Evolutionary conservation across 1,140 invertebrate species (phyloP).

Genomic region (Lasaia peninsularis): DNA sequence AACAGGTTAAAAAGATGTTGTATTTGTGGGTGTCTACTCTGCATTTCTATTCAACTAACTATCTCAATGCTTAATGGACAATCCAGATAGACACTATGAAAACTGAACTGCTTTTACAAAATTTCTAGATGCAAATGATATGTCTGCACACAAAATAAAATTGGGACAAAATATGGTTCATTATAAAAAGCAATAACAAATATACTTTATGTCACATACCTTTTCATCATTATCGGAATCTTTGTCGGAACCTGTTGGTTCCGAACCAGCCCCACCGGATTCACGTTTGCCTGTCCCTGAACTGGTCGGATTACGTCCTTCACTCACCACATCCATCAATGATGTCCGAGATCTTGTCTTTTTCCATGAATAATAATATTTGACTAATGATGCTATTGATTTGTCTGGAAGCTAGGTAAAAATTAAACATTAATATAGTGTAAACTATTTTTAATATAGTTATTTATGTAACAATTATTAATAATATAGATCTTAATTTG

Average conservation of each 20-base stretch:
- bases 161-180: conserved; percentile 27
- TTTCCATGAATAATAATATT: conserved; percentile 99
- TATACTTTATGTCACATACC: conserved; percentile 78
- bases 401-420: conserved; percentile 89
- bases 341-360: conserved; percentile 94
- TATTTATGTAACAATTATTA: too few species aligned
- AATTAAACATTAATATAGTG: conserved; percentile 6
- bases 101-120: conserved; percentile 2
- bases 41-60: conserved; percentile 62
- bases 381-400: conserved; percentile 96
- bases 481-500: too few species aligned
- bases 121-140: conserved; percentile 24
- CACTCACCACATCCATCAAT: conserved; percentile 88
- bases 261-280: conserved; percentile 85
- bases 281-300: conserved; percentile 77
- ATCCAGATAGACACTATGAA: conserved; percentile 54
- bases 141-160: conserved; percentile 33
- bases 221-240: conserved; percentile 93
- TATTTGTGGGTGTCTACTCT: conserved; percentile 42
- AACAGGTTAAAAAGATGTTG: background rate
- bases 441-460: too few species aligned
- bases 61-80: conserved; percentile 48
- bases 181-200: conserved; percentile 15
- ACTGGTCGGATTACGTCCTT: conserved; percentile 79
- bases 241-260: conserved; percentile 89